Base-by-base conservation (phyloP, 1,140 invertebrate species). In the Periplaneta americana region DNA sequence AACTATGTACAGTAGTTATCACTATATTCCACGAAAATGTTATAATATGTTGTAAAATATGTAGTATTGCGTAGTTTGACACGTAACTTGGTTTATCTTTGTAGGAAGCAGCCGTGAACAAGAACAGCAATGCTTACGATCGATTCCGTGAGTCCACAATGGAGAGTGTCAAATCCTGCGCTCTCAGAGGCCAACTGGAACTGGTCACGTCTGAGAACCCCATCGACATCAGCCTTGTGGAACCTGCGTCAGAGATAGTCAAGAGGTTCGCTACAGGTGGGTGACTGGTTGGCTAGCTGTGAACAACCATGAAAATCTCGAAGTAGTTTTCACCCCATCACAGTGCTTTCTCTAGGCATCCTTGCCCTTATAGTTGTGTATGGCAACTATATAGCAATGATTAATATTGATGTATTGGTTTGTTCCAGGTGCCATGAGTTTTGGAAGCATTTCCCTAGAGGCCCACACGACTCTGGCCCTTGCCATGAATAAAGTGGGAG, bases 381-480 rank as follows among this genome's bases (percentile, higher is more conserved):
- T 57, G 48, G n/a, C 48, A 57, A 4, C 48, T 57, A n/a, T 1
- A 57, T n/a, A n/a, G n/a, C n/a, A n/a, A n/a, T n/a, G n/a, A n/a
- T n/a, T n/a, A n/a, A n/a, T n/a, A n/a, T n/a, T n/a, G n/a, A 57
- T 57, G 48, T 57, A 57, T 18, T 74, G 74, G 66, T 32, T 83
- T 86, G 81, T 84, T 91, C 95, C 33, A 80, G 80, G 94, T 84
- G 96, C 96, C 3, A 98, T 97, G 96, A 96, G 95, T 88, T 97
- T 97, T 88, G 96, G 96, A n/a, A 96, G 94, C 83, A 97, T 98
- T 84, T 96, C 95, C 0, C 88, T 97, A 82, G 98, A 99, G 90
- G 96, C 98, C 0, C 98, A 99, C 90, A 93, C 94, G 34, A 96
- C 98, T 0, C 89, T 99, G 18, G 98, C 98, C 5, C 92, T 98